Base-by-base conservation (phyloP, 2,888 invertebrate species). In the Diabrotica balteata region DNA sequence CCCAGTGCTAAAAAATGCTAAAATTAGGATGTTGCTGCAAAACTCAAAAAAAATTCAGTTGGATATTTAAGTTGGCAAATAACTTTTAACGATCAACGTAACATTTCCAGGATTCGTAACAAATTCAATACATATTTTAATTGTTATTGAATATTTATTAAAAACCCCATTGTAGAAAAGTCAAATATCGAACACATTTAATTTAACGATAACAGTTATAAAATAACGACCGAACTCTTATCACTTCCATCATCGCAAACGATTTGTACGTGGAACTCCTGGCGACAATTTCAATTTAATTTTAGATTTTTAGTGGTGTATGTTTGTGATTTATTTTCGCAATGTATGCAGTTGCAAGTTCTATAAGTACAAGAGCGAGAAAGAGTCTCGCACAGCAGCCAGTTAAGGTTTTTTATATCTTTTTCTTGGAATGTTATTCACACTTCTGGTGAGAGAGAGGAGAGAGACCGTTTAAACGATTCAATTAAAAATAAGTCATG, bases 381-480 rank as follows among this genome's bases (percentile, higher is more conserved):
- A 61, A 22, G 62, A 62, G 44, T 7, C 44, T 57, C 43, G 44
- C 54, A 11, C 44, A 42, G 54, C 43, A 42, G 7, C 42, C 54
- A 54, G 42, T 54, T 54, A 54, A 54, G 47, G 47, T 47, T 8
- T 47, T 47, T 47, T 49, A 32, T 7, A n/a, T 50, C 45, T 57
- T 60, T 63, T 63, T 60, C 46, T 59, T 58, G 11, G 53, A 53
- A 50, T 64, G 68, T 72, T 69, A 69, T 72, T 72, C 67, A 66
- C 69, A 72, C 69, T 63, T 47, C 9, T 32, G 32, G 32, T 32
- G 44, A 55, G n/a, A 51, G 8, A 51, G 22, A 51, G 7, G 22
- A 51, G 61, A 66, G 67, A 66, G 55, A 67, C 66, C 62, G 64
- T 71, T 71, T 72, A 69, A 67, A 72, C 69, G 69, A 61, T 69